Evolutionary conservation across 2,888 invertebrate species (phyloP), one percentile per base, ranked within the genome.

Genomic region (Oscheius sp.): DNA sequence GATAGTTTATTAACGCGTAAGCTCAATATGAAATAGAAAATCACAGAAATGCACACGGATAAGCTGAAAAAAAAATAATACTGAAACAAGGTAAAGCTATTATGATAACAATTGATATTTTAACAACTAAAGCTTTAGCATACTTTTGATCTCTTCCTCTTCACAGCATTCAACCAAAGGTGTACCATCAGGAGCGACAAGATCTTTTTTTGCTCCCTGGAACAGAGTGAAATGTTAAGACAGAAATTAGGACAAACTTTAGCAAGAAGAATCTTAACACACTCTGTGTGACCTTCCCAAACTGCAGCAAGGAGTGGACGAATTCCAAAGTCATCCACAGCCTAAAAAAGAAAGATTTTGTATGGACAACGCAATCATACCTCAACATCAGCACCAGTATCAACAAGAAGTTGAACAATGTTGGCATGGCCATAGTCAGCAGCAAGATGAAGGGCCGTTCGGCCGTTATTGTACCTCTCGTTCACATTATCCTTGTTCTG

Each of bases 351-450:
- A 54, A 54, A 2, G 9, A 20, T 3, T 17, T 9, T 14, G 3
- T 20, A 22, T 5, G 9, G 2, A 17, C 26, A 54, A 30, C 20
- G 2, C 2, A 54, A 32, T 33, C 17, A 9, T 26, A 95, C 95
- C 90, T 96, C 94, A 9, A 94, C 92, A 89, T 94, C 91, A 51
- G 95, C 95, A 78, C 95, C 96, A 88, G 92, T 92, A 57, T 91
- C 90, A 77, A 96, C 89, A 75, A 97, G 90, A 88, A 92, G 95
- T 86, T 92, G 91, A 74, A 96, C 90, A 24, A 96, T 93, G 84
- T 92, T 92, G 64, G 90, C 90, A 87, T 97, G 96, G 0, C 96
- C 96, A 88, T 94, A 96, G 88, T 97, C 97, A 22, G 96, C 94
- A 36, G 96, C 96, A 72, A 85, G 94, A 86, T 94, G 92, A 67